Conservation (phyloP, 2,797 vertebrate species). For the Masticophis lateralis region DNA sequence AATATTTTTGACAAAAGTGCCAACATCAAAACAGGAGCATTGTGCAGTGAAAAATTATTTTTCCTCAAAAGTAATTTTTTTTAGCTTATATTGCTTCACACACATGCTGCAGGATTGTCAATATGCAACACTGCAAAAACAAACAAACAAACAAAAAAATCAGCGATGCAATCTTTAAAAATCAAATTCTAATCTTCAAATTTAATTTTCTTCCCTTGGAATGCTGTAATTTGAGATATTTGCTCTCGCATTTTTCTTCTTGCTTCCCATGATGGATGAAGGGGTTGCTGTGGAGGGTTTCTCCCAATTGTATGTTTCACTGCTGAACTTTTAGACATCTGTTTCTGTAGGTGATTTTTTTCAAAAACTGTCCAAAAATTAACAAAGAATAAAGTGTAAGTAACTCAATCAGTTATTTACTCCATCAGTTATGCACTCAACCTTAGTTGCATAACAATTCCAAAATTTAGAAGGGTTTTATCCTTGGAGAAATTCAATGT, state of each 20-base stretch:
- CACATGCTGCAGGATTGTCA: not conserved
- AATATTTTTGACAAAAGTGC: not conserved
- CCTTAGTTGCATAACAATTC: not conserved
- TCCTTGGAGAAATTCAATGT: not conserved
- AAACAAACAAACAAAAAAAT: not conserved
- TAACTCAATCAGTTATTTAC: not conserved
- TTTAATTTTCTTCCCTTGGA: slow-evolving; percentile 94
- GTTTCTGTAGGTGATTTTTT: slow-evolving; percentile 68
- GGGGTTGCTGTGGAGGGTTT: slow-evolving; percentile 67
- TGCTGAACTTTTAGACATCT: slow-evolving; percentile 52
- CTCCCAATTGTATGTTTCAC: slow-evolving; percentile 46
- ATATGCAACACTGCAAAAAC: not conserved
- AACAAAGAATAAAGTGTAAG: slow-evolving; percentile 29
- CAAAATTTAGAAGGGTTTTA: not conserved
- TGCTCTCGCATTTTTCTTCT: slow-evolving; percentile 89
- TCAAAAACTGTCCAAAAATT: slow-evolving; percentile 51
- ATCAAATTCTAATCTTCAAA: slow-evolving; percentile 78
- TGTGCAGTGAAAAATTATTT: not conserved
- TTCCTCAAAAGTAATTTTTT: not conserved
- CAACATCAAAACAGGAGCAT: not conserved
- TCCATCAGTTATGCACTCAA: not conserved
- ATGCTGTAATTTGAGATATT: slow-evolving; percentile 84
- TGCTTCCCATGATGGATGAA: slow-evolving; percentile 98
- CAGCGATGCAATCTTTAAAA: not conserved
- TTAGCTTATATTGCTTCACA: not conserved